These are phyloP conservation scores for Drosophila multiciliata DNA, from an alignment of 2,888 invertebrate species.

Conservation along the genomic window DNA sequence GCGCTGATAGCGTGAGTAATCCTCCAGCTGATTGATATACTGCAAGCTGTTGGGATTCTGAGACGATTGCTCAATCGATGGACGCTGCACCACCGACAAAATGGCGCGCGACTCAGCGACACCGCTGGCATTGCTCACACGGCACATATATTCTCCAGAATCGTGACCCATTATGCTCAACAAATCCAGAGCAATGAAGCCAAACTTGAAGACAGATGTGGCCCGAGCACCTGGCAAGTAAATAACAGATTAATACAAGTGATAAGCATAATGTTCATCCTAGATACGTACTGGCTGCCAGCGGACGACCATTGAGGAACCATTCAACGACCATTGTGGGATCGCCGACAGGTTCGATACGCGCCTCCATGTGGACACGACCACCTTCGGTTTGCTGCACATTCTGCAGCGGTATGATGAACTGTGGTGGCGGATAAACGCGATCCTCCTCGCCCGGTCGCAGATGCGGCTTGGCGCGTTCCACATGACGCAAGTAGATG, in stretches of 20 bases:
- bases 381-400: conserved; percentile 94
- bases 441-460: conserved; percentile 94
- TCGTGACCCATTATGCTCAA: conserved; percentile 94
- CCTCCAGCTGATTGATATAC: conserved; percentile 95
- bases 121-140: conserved; percentile 94
- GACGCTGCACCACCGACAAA: conserved; percentile 92
- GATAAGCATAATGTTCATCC: background rate
- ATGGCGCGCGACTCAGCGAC: conserved; percentile 93
- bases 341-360: conserved; percentile 98
- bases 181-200: conserved; percentile 97
- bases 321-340: conserved; percentile 98
- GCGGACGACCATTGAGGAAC: conserved; percentile 95
- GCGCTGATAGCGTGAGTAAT: conserved; percentile 94
- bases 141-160: conserved; percentile 95
- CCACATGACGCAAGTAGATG: conserved; percentile 96
- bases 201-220: conserved; percentile 98
- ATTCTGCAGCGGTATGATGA: conserved; percentile 94
- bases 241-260: conserved; percentile 29
- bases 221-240: conserved; percentile 93
- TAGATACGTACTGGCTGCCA: conserved; percentile 93
- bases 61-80: conserved; percentile 93
- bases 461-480: conserved; percentile 93
- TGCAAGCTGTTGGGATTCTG: conserved; percentile 97
- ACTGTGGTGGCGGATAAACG: conserved; percentile 95
- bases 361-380: conserved; percentile 98